Base-by-base conservation (phyloP, 2,797 vertebrate species). In the Lateolabrax maculatus region DNA sequence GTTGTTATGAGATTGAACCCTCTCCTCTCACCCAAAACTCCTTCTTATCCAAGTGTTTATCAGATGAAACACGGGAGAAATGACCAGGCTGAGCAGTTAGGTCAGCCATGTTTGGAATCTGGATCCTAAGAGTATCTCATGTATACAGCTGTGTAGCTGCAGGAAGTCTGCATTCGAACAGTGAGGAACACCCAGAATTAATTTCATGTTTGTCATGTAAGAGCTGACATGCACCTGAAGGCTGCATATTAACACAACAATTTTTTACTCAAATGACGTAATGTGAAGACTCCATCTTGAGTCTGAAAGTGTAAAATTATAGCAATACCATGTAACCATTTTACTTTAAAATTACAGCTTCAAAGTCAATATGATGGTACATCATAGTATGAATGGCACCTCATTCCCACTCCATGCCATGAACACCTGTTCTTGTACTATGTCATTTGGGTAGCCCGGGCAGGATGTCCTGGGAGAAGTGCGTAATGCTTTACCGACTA, bases 1-100 rank as follows among this genome's bases (percentile, higher is more conserved):
- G 92, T 86, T 91, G 89, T 88, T 25, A 19, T 39, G 58, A 81
- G 68, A 65, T 70, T 72, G 70, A 78, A 23, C 67, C 74, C 87
- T 51, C 43, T 71, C 62, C 74, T 73, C 57, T 63, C 64, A 55
- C 71, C 75, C 66, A 19, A 83, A 86, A 70, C 72, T 81, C 79
- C 79, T 37, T 82, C 79, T 86, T 60, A 77, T 85, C 84, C 75
- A 27, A 85, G 58, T 72, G 82, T 77, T 79, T 75, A 69, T 67
- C 56, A 75, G 44, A 76, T 65, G 75, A 85, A 64, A 77, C 66
- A 36, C 2, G 21, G 49, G 65, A 82, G 75, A 57, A 75, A 66
- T 72, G 78, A 71, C 68, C 71, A 31, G 61, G 71, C 80, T 63
- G 68, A 87, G 87, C 80, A 83, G 86, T 79, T 72, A 37, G 90